Base-by-base conservation (phyloP, 1,140 invertebrate genomes). In the Drosophila micromelanica region DNA sequence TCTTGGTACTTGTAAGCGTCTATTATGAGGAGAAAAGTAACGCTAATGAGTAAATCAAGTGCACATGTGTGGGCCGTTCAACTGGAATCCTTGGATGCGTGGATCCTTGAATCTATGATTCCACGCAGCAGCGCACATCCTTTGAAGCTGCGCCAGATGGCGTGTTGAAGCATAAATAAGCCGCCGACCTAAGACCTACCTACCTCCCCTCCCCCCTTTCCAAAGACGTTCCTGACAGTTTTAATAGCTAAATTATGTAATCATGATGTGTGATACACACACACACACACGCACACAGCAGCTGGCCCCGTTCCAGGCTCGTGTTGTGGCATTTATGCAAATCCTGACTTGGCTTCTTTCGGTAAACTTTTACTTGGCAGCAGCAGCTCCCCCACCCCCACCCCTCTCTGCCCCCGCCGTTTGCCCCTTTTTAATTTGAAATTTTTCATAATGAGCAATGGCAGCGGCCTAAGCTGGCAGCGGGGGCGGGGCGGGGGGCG, bases 201-300 rank as follows among this genome's bases (percentile, higher is more conserved):
- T n/a, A n/a, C n/a, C n/a, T n/a, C n/a, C n/a, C n/a, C n/a, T n/a
- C n/a, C n/a, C n/a, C n/a, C n/a, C n/a, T n/a, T n/a, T 27, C 11
- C 17, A 20, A 23, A 23, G 20, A 23, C 20, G 20, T 13, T 17
- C 13, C 65, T 70, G 76, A 73, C 71, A 73, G 80, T 80, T 62
- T 89, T 89, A 89, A 89, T 89, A 89, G 84, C 84, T 89, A 89
- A 89, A 89, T 89, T 89, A 89, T 89, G 84, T 89, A 89, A 89
- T 89, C 84, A 89, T 89, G 84, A 89, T 89, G 84, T 89, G 84
- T 89, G 84, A 89, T 79, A 78, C 73, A 73, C 61, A 76, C 78
- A 78, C 75, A 76, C 65, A 79, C 60, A 55, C 42, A 27, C 52
- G 61, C 76, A 61, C 30, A 23, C 27, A 35, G 49, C 7, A 32